These are phyloP conservation scores for Phortica variegata DNA, from an alignment of 1,140 invertebrate species.

Conservation along the genomic window DNA sequence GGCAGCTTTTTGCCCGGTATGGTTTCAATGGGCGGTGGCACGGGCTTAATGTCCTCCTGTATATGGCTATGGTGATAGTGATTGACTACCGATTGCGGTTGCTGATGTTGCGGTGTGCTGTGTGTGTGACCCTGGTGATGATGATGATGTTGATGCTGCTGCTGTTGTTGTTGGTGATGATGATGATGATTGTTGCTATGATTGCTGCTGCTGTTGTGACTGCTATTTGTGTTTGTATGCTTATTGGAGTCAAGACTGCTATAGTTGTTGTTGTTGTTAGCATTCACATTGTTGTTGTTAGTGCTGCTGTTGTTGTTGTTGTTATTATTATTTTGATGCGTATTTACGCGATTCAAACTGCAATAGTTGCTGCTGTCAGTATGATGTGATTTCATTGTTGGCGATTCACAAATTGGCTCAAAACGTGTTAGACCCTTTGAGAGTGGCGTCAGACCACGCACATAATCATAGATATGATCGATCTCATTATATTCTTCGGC, in stretches of 20 bases:
- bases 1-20: conserved; percentile 79
- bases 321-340: conserved; percentile 12
- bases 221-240: conserved; percentile 36
- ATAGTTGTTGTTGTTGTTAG: conserved; percentile 45
- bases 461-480: conserved; percentile 95
- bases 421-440: conserved; percentile 74
- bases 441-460: conserved; percentile 84
- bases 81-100: conserved; percentile 53
- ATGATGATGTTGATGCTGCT: conserved; percentile 10
- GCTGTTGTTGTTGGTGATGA: conserved; percentile 16
- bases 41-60: conserved; percentile 69
- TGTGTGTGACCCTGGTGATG: conserved; percentile 27
- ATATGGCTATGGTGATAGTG: conserved; percentile 60
- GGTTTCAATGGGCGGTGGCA: conserved; percentile 86
- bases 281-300: conserved; percentile 17
- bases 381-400: conserved; percentile 54
- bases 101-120: conserved; percentile 28
- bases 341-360: conserved; percentile 40
- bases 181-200: conserved; percentile 21
- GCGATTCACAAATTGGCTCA: conserved; percentile 58
- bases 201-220: conserved; percentile 33
- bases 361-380: conserved; percentile 55
- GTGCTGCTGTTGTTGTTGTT: conserved; percentile 25
- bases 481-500: conserved; percentile 92
- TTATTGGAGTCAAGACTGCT: conserved; percentile 54